phyloP scores from a whole-genome alignment of 2,888 invertebrate species.

The Cyclophora albipunctata region DNA sequence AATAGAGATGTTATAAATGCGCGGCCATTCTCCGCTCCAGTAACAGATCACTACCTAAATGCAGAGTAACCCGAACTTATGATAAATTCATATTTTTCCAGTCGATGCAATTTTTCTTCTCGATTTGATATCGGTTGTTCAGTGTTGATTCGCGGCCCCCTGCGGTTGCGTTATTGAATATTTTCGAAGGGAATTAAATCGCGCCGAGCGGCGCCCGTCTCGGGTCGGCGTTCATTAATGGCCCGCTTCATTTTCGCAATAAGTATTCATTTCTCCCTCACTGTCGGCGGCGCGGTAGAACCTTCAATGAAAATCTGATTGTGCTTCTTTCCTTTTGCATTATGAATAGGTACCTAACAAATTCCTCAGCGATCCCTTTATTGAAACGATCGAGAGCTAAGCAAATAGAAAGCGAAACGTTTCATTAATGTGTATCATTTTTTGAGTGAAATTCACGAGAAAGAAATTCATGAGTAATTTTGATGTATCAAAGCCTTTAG shows the following conservation, averaged over 20 bases:
- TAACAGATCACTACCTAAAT: slow-evolving; percentile 12
- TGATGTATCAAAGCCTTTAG: slow-evolving; percentile 18
- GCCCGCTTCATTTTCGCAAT: slow-evolving; percentile 67
- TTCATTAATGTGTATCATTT: slow-evolving; percentile 44
- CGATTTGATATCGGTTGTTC: slow-evolving; percentile 41
- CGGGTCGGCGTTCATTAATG: slow-evolving; percentile 60
- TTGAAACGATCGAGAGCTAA: slow-evolving; percentile 47
- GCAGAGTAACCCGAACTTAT: slow-evolving; percentile 15
- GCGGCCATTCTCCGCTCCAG: slow-evolving; percentile 16
- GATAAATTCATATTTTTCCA: slow-evolving; percentile 29
- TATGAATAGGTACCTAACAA: slow-evolving; percentile 59
- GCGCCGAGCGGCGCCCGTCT: slow-evolving; percentile 46
- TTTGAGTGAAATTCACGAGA: slow-evolving; percentile 28
- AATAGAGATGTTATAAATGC: slow-evolving; percentile 14
- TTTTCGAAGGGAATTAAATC: slow-evolving; percentile 65
- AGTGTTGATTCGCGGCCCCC: slow-evolving; percentile 30
- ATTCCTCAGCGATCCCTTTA: slow-evolving; percentile 49
- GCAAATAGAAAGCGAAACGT: slow-evolving; percentile 43
- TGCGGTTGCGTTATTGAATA: slow-evolving; percentile 59
- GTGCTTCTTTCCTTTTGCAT: slow-evolving; percentile 61
- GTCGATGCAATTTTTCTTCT: slow-evolving; percentile 45
- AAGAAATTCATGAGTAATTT: slow-evolving; percentile 37
- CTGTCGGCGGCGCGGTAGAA: slow-evolving; percentile 24
- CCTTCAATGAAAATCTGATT: slow-evolving; percentile 68
- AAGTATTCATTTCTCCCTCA: slow-evolving; percentile 65